Evolutionary conservation across 2,888 invertebrate genomes (phyloP).

Genomic region (Tipula confusa): DNA sequence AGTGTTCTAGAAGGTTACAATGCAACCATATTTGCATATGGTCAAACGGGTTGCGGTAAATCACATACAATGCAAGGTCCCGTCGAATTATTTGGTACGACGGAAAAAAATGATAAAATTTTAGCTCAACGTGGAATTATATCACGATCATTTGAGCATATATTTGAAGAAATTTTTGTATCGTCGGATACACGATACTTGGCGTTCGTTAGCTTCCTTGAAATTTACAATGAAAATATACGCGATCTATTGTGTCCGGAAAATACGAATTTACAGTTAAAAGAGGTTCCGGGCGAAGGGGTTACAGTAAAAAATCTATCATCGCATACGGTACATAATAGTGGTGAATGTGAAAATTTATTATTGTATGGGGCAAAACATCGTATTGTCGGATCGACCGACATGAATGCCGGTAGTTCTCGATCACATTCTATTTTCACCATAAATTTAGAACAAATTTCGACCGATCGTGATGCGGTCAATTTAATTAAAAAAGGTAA

Average conservation of each 20-base stretch:
- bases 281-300: slow-evolving; percentile 54
- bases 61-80: slow-evolving; percentile 84
- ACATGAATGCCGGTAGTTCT: slow-evolving; percentile 85
- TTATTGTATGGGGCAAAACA: slow-evolving; percentile 74
- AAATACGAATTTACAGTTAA: slow-evolving; percentile 51
- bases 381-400: slow-evolving; percentile 75
- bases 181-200: slow-evolving; percentile 65
- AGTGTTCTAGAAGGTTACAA: slow-evolving; percentile 89
- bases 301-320: slow-evolving; percentile 58
- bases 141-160: slow-evolving; percentile 78
- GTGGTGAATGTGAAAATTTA: slow-evolving; percentile 68
- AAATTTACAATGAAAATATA: slow-evolving; percentile 93
- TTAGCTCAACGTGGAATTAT: slow-evolving; percentile 57
- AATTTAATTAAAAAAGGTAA: slow-evolving; percentile 60
- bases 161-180: slow-evolving; percentile 79
- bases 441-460: slow-evolving; percentile 76
- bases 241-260: slow-evolving; percentile 76
- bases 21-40: slow-evolving; percentile 89
- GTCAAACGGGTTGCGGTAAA: slow-evolving; percentile 89
- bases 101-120: slow-evolving; percentile 21
- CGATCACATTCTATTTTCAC: slow-evolving; percentile 86
- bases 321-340: slow-evolving; percentile 72
- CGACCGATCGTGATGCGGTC: slow-evolving; percentile 38
- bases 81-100: not conserved
- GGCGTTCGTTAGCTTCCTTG: slow-evolving; percentile 62